Base-by-base conservation (phyloP, 2,888 invertebrate genomes). In the Himalopsyche japonica region DNA sequence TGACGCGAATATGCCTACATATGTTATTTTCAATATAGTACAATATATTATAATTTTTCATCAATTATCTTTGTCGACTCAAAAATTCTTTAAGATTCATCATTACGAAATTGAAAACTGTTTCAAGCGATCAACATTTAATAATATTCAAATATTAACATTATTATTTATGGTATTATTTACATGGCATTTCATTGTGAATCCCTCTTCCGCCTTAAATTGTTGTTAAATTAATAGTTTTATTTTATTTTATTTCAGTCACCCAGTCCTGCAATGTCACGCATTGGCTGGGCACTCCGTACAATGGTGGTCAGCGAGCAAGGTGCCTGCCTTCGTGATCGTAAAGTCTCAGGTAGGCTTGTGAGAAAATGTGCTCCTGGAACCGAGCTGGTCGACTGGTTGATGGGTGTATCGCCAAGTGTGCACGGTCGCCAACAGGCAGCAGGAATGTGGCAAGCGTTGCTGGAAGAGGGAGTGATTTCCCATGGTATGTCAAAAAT, bases 401-500 rank as follows among this genome's bases (percentile, higher is more conserved):
- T 97, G 86, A 90, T 95, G 88, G 93, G 93, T 88, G 91, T 95
- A 88, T 93, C 94, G 80, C 91, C 93, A 82, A 92, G 92, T 87
- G 94, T 94, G 18, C 94, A 95, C 88, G 93, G 92, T 37, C 91
- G 96, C 86, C 93, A 93, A 87, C 95, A 95, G 89, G 95, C 96
- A 80, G 94, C 95, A 79, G 96, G 95, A 86, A 96, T 97, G 95
- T 97, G 96, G 96, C 97, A 97, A 90, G 95, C 95, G 0, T 90
- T 97, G 82, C 91, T 97, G 64, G 97, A 97, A 89, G 96, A 96
- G 90, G 95, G 96, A 78, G 94, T 96, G 86, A 93, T 97, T 87
- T 93, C 94, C 81, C 96, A 96, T 90, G 95, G 96, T 96, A 89
- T n/a, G n/a, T n/a, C n/a, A n/a, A n/a, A n/a, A n/a, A n/a, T n/a